A percentile compares a stretch with the other conserved stretches of the same genome.
Conservation (phyloP, 2,113 vertebrate genomes). For the Muscicapa adusta region DNA sequence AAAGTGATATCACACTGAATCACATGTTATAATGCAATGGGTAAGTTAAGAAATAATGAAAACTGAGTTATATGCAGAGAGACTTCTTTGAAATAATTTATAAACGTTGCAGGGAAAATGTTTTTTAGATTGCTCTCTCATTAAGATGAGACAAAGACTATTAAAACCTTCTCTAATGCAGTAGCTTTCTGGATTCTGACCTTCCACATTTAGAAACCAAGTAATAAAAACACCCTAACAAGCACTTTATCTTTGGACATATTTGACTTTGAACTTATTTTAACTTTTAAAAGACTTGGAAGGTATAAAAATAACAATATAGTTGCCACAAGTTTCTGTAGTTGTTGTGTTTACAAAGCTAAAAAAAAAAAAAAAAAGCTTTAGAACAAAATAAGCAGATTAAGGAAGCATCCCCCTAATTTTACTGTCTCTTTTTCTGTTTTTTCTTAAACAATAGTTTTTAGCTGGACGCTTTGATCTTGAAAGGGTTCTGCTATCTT, state of each 20-base stretch:
- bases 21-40: background rate
- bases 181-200: conserved; percentile 74
- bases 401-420: conserved; percentile 61
- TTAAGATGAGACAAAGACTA: conserved; percentile 72
- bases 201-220: conserved; percentile 71
- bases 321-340: conserved; percentile 69
- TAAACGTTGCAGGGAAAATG: conserved; percentile 24
- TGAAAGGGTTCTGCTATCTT: conserved; percentile 79
- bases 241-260: conserved; percentile 66
- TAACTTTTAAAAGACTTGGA: conserved; percentile 72
- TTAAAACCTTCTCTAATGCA: conserved; percentile 67
- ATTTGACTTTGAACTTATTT: conserved; percentile 78
- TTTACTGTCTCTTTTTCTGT: conserved; percentile 58
- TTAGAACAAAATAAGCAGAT: conserved; percentile 69
- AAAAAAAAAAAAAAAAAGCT: conserved; percentile 46
- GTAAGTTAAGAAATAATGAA: background rate
- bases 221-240: conserved; percentile 70
- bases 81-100: conserved; percentile 38
- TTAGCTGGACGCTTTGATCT: conserved; percentile 77
- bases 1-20: background rate
- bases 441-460: conserved; percentile 71
- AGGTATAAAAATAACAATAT: conserved; percentile 70
- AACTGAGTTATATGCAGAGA: background rate
- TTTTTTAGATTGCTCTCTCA: conserved; percentile 51
- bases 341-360: conserved; percentile 57